Evolutionary conservation across 2,888 invertebrate species (phyloP).

Genomic region (Empis stercorea): DNA sequence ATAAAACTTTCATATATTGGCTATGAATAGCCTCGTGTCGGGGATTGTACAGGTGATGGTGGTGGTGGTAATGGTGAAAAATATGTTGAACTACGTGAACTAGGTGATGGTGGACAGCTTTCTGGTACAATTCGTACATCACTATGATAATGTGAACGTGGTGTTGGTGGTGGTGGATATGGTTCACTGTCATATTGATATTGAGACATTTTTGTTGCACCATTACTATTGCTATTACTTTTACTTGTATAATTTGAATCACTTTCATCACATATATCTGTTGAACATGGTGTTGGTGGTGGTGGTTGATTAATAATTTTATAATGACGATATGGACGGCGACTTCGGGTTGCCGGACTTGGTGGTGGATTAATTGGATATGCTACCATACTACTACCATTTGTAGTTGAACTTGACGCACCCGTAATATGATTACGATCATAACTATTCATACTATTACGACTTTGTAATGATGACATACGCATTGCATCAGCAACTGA

Average conservation of each 20-base stretch:
- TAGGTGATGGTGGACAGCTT: slow-evolving; percentile 53
- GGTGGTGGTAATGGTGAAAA: slow-evolving; percentile 74
- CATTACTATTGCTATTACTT: slow-evolving; percentile 34
- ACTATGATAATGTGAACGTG: slow-evolving; percentile 60
- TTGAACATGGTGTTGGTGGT: slow-evolving; percentile 89
- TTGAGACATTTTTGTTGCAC: slow-evolving; percentile 37
- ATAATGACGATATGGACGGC: slow-evolving; percentile 66
- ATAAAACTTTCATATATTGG: slow-evolving; percentile 7
- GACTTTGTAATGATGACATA: slow-evolving; percentile 51
- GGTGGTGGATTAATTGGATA: slow-evolving; percentile 88
- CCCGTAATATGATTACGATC: slow-evolving; percentile 61
- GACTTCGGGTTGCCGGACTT: slow-evolving; percentile 69
- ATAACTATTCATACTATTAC: slow-evolving; percentile 50
- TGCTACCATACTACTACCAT: slow-evolving; percentile 38
- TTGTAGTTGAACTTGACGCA: slow-evolving; percentile 36
- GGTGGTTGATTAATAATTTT: slow-evolving; percentile 70
- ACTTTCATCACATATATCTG: slow-evolving; percentile 85
- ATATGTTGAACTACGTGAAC: slow-evolving; percentile 64
- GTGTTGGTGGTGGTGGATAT: slow-evolving; percentile 64
- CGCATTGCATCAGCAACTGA: slow-evolving; percentile 43
- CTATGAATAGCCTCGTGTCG: slow-evolving; percentile 36
- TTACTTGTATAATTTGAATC: slow-evolving; percentile 57
- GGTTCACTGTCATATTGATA: slow-evolving; percentile 53
- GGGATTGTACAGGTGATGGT: slow-evolving; percentile 64
- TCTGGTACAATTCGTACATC: slow-evolving; percentile 45